A percentile compares a stretch with the other conserved stretches of the same genome.
These are phyloP conservation scores for Tachina lurida DNA, from an alignment of 2,888 invertebrate genomes.

Conservation along the genomic window DNA sequence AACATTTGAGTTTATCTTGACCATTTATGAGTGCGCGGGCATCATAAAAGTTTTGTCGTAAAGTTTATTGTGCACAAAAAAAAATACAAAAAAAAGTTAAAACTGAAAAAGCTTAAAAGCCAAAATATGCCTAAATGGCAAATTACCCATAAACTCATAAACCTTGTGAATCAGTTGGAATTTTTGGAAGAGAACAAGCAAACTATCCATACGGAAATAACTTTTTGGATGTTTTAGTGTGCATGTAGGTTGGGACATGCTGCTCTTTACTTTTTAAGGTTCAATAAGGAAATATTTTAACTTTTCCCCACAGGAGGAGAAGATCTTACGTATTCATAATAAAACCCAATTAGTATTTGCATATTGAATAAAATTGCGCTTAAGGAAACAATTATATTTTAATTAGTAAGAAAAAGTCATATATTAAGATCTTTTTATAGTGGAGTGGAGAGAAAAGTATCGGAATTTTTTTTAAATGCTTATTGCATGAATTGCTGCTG, in stretches of 20 bases:
- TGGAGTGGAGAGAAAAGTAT: not conserved
- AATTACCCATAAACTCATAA: constrained; percentile 73
- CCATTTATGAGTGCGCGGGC: constrained; percentile 66
- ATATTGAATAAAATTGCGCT: constrained; percentile 39
- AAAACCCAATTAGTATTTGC: constrained; percentile 67
- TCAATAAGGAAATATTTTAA: constrained; percentile 61
- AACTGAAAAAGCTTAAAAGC: constrained; percentile 37
- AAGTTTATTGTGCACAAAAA: constrained; percentile 58
- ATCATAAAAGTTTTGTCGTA: constrained; percentile 70
- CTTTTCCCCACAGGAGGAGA: constrained; percentile 46
- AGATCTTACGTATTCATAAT: constrained; percentile 28
- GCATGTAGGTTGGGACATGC: constrained; percentile 28
- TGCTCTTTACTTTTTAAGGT: constrained; percentile 14
- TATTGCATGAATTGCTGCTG: too few species aligned
- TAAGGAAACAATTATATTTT: constrained; percentile 38
- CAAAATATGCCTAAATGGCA: constrained; percentile 58
- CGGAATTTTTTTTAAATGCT: not conserved
- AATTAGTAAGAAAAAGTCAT: constrained; percentile 26
- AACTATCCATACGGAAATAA: not conserved
- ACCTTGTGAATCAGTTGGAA: constrained; percentile 55
- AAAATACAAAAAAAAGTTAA: constrained; percentile 9
- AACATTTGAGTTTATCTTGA: constrained; percentile 27
- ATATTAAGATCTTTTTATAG: not conserved
- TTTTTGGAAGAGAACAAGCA: not conserved
- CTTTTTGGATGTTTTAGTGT: constrained; percentile 7